phyloP scores from a whole-genome alignment of 2,888 invertebrate genomes.

The Agrochola circellaris region DNA sequence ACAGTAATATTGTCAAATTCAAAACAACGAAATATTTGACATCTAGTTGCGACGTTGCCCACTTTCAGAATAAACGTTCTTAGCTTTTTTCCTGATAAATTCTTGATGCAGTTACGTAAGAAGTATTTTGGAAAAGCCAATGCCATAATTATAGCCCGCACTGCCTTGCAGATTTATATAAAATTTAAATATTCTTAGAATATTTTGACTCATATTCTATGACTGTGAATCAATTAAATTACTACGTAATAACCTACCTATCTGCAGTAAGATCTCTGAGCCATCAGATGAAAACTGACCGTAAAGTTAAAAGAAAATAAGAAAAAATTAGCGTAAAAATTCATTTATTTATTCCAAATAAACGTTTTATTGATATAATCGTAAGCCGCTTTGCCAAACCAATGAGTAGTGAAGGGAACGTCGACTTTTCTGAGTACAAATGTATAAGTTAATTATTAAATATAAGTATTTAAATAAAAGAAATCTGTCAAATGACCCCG shows the following conservation, averaged over 20 bases:
- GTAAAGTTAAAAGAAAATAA: background rate
- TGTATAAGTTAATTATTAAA: too few species aligned
- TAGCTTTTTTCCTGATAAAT: background rate
- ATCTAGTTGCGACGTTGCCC: too few species aligned
- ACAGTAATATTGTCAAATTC: too few species aligned
- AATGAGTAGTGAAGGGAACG: background rate
- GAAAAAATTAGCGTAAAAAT: background rate
- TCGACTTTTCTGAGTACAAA: background rate
- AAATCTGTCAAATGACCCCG: constrained; percentile 60
- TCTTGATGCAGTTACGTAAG: background rate
- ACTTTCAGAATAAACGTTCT: too few species aligned
- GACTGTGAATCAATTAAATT: background rate
- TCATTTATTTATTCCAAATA: background rate
- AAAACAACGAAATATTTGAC: too few species aligned
- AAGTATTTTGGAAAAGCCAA: too few species aligned
- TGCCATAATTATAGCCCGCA: too few species aligned
- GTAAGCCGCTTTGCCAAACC: background rate
- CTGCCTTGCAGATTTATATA: background rate
- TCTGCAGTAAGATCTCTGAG: background rate
- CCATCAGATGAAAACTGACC: background rate
- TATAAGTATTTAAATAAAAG: constrained; percentile 33
- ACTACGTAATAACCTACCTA: background rate
- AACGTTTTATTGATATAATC: background rate
- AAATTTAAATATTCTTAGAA: background rate
- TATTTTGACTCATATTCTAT: background rate